Conservation (phyloP, 2,113 vertebrate species). For the Cyprinodon variegatus region DNA sequence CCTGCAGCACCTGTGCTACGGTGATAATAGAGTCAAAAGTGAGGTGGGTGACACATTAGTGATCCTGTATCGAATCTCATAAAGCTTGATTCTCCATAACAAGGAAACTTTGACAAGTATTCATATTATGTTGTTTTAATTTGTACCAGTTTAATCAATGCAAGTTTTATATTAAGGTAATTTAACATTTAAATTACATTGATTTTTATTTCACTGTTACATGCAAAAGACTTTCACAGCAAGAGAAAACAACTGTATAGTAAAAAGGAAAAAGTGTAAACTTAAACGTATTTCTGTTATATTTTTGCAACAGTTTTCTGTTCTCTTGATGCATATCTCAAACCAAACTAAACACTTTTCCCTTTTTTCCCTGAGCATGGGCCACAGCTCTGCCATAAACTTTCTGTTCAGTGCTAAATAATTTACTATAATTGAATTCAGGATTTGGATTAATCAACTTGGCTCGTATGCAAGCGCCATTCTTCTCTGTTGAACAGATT, state of each 20-base stretch:
- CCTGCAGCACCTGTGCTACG: constrained; percentile 96
- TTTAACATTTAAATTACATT: background rate
- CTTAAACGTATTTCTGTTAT: background rate
- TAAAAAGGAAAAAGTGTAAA: too few species aligned
- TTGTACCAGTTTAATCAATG: background rate
- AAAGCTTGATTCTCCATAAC: background rate
- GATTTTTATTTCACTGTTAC: background rate
- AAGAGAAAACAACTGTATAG: constrained; percentile 1
- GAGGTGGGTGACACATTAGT: constrained; percentile 80
- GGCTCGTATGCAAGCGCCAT: background rate
- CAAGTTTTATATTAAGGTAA: background rate
- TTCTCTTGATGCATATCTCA: too few species aligned
- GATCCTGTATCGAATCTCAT: background rate
- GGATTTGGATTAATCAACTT: background rate
- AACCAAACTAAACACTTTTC: background rate
- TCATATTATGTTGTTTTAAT: background rate
- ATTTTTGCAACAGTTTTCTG: background rate
- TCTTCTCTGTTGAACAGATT: background rate
- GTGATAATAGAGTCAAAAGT: constrained; percentile 90
- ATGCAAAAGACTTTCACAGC: background rate
- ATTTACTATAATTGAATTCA: background rate
- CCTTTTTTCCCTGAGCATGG: background rate
- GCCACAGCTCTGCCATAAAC: background rate
- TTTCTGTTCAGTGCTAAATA: background rate
- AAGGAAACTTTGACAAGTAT: background rate